phyloP scores from a whole-genome alignment of 2,888 invertebrate genomes.

The Sipha maydis region DNA sequence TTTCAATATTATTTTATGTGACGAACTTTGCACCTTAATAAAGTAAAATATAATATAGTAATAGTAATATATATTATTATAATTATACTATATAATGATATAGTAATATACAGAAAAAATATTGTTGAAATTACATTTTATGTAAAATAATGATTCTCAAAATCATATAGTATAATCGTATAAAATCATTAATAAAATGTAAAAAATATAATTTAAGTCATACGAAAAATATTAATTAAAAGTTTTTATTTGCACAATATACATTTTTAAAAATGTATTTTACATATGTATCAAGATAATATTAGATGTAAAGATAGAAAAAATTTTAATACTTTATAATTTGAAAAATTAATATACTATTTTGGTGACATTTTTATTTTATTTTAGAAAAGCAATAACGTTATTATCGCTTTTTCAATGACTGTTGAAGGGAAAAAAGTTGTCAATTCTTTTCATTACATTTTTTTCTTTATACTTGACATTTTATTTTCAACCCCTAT shows the following conservation, averaged over 20 bases:
- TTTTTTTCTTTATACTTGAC: neutral
- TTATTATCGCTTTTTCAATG: neutral
- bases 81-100: no score
- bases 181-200: no score
- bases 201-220: neutral
- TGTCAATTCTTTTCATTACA: neutral
- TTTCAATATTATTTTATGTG: no score
- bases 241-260: neutral
- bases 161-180: neutral
- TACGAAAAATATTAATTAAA: neutral
- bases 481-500: neutral
- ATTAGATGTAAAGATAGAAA: neutral
- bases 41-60: neutral
- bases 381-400: neutral
- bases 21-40: neutral
- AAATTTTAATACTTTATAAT: neutral
- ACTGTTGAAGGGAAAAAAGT: constrained; percentile 13
- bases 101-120: no score
- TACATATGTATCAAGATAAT: neutral
- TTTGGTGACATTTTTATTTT: neutral
- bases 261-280: neutral
- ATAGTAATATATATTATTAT: no score
- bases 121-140: neutral
- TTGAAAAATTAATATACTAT: neutral
- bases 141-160: neutral